These are phyloP conservation scores for Patella ulyssiponensis DNA, from an alignment of 2,888 invertebrate genomes.

Conservation along the genomic window DNA sequence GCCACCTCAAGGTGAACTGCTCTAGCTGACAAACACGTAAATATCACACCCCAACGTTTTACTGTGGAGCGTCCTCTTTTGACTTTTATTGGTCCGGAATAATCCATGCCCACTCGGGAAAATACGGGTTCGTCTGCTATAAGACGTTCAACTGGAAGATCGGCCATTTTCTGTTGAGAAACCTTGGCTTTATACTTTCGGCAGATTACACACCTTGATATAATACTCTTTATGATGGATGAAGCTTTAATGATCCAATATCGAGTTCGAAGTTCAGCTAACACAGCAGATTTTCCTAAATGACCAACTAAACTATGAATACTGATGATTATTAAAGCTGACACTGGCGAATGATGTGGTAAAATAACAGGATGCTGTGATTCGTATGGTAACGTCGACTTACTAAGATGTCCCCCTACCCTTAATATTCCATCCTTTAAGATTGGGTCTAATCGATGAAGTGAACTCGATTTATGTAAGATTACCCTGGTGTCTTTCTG, in stretches of 20 bases:
- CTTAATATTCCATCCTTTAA: not conserved
- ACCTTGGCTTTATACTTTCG: not conserved
- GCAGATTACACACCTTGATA: conserved; percentile 15
- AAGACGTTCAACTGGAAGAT: not conserved
- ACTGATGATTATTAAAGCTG: conserved; percentile 12
- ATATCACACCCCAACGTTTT: conserved; percentile 37
- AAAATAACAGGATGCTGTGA: conserved; percentile 17
- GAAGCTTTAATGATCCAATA: conserved; percentile 19
- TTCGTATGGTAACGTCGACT: not conserved
- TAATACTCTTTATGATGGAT: not conserved
- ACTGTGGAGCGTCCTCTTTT: conserved; percentile 25
- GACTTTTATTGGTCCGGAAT: conserved; percentile 28
- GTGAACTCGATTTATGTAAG: too few relatives aligned
- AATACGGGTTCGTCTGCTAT: conserved; percentile 21
- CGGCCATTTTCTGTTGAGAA: not conserved
- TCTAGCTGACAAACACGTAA: conserved; percentile 31
- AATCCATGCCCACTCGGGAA: conserved; percentile 25
- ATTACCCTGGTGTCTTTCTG: too few relatives aligned
- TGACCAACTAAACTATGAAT: conserved; percentile 15
- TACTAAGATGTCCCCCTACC: conserved; percentile 3
- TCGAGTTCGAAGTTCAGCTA: conserved; percentile 3
- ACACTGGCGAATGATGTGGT: conserved; percentile 14
- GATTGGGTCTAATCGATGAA: not conserved
- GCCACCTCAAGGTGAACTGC: conserved; percentile 36
- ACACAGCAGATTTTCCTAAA: conserved; percentile 2